Evolutionary conservation across 2,888 invertebrate genomes (phyloP), one percentile per base, ranked within the genome.

Genomic region (Callinectes sapidus): DNA sequence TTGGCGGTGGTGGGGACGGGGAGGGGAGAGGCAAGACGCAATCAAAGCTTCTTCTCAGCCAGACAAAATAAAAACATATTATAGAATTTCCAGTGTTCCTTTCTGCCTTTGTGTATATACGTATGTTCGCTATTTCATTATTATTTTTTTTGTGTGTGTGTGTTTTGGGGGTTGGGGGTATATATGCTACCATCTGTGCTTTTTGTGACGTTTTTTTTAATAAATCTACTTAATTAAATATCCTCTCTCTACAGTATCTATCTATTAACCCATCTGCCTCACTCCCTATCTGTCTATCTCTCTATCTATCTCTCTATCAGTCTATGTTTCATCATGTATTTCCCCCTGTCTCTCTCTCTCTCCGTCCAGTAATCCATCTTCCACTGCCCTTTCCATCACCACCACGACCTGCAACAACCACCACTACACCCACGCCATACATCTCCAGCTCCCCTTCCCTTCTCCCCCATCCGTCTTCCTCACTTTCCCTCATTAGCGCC

Each of bases 401-500:
- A 61, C 61, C 18, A 61, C 61, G 61, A 61, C 61, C 61, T 61
- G 61, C 61, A 61, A 16, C 48, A 48, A 48, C 48, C 48, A 48
- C 48, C 48, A 61, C 71, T 23, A 23, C 71, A 28, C 28, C 28
- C 71, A 71, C 28, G 28, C 71, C 71, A 71, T 71, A 71, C 23
- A 28, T 71, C 71, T 71, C 71, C 16, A 18, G 28, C 71, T 28
- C 23, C 71, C 71, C 71, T 23, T 71, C 71, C 71, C 71, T 71
- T 71, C 71, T 28, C 71, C 5, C 5, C 71, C 23, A 71, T 71
- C n/a, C n/a, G 8, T 23, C 23, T 18, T 71, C 28, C 23, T 71
- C 71, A 71, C 71, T 71, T 71, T 71, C 71, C 71, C 71, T 71
- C 71, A 71, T 71, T 71, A 71, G 23, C 71, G 23, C 71, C 71